Conservation (phyloP, 1,140 invertebrate species). For the Yoshiicerus persimilis region DNA sequence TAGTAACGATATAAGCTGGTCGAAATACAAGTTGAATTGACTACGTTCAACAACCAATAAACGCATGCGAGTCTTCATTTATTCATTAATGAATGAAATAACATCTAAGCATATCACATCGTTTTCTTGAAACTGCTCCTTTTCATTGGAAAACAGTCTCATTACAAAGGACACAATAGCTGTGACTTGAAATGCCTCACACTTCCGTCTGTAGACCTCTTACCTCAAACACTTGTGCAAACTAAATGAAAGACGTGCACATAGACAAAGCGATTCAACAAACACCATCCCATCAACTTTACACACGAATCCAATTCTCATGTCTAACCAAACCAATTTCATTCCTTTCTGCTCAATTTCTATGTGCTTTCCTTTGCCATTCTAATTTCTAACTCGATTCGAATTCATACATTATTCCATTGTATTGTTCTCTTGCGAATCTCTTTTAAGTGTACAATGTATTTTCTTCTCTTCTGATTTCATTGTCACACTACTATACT, state of each 20-base stretch:
- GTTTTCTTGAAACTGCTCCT: background rate
- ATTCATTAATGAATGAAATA: background rate
- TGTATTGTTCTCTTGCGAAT: background rate
- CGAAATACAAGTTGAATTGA: background rate
- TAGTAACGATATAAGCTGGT: background rate
- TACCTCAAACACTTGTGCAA: background rate
- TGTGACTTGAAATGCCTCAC: background rate
- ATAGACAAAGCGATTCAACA: background rate
- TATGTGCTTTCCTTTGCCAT: background rate
- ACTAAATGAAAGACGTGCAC: background rate
- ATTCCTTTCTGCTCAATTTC: background rate
- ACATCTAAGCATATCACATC: background rate
- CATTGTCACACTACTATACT: background rate
- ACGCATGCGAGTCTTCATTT: background rate
- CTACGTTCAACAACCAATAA: background rate
- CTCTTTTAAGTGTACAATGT: background rate
- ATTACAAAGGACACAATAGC: background rate
- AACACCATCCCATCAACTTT: background rate
- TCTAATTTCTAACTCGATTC: slow-evolving; percentile 17
- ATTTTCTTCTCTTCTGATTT: background rate
- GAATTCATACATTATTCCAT: slow-evolving; percentile 1
- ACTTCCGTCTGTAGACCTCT: background rate
- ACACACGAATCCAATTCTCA: background rate
- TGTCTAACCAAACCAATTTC: slow-evolving; percentile 13
- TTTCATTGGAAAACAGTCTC: background rate